Evolutionary conservation across 2,113 vertebrate genomes (phyloP).

Genomic region (Pteruthius melanotis): DNA sequence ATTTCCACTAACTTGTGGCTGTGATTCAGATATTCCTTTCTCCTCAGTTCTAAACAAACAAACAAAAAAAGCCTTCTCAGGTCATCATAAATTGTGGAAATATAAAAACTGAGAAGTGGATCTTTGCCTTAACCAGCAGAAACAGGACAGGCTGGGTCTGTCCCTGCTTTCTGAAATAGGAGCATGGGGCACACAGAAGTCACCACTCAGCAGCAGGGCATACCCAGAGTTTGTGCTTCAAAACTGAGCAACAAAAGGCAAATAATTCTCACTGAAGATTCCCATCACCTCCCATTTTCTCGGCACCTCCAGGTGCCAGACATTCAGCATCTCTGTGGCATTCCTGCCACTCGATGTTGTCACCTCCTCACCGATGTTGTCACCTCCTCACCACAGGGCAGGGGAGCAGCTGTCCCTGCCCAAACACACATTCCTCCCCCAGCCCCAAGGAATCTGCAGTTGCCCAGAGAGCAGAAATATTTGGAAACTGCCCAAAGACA

Average conservation of each 20-base stretch:
- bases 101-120: not conserved
- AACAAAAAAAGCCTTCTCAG: not conserved
- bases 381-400: not conserved
- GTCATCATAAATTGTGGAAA: not conserved
- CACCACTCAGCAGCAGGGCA: not conserved
- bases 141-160: not conserved
- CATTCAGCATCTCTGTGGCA: not conserved
- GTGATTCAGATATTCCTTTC: not conserved
- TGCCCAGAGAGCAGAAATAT: not conserved
- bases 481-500: not conserved
- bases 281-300: not conserved
- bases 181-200: not conserved
- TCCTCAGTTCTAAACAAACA: not conserved
- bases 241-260: not conserved
- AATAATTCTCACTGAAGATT: not conserved
- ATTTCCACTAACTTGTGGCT: not conserved
- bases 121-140: not conserved
- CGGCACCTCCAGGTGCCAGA: not conserved
- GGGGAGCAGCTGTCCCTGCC: not conserved
- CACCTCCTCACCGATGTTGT: accelerated
- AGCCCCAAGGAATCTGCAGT: not conserved
- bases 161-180: not conserved
- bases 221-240: not conserved
- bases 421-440: not conserved
- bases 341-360: accelerated